Evolutionary conservation across 2,113 vertebrate species (phyloP), one percentile per base, ranked within the genome.

Genomic region (Vombatus ursinus): DNA sequence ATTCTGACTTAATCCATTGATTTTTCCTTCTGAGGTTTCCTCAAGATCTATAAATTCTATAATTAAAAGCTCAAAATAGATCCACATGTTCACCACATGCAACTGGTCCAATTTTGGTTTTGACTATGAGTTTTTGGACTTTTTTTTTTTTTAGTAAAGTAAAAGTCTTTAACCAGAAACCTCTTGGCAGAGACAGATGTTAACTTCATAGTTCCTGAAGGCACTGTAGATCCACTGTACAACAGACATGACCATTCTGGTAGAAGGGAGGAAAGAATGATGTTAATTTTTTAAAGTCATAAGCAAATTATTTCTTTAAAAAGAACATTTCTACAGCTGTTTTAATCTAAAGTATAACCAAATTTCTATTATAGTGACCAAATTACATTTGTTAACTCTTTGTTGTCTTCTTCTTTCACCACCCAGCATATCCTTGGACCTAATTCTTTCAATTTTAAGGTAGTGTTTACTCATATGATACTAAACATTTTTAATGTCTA

Each of bases 211-310:
- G 98, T 96, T 99, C 99, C 99, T 99, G 99, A 99, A 99, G 99
- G 99, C 99, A 99, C 99, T 99, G 99, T 98, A 99, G 99, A 98
- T 99, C 99, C 99, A 99, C 99, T 99, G 99, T 99, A 98, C 99
- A 99, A 99, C 99, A 99, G 98, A 99, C 98, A 97, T 99, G 99
- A 98, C 99, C 99, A 37, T 99, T 99, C 99, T 99, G 93, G 90
- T 91, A 92, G 37, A 47, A 93, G 3, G 98, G 95, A 94, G 96
- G 77, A 47, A 93, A 90, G 94, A 97, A 31, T 61, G 14, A 52
- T 4, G 92, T 96, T 91, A 97, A n/a, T 57, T 54, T 68, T 93
- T 96, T 89, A 84, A 1, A 95, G 26, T 25, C 51, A 50, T 94
- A 92, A 96, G 61, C 26, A 96, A 93, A 95, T 28, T 25, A 10